These are phyloP conservation scores for Drosophila erecta DNA, from an alignment of 1,140 invertebrate species.

Conservation along the genomic window DNA sequence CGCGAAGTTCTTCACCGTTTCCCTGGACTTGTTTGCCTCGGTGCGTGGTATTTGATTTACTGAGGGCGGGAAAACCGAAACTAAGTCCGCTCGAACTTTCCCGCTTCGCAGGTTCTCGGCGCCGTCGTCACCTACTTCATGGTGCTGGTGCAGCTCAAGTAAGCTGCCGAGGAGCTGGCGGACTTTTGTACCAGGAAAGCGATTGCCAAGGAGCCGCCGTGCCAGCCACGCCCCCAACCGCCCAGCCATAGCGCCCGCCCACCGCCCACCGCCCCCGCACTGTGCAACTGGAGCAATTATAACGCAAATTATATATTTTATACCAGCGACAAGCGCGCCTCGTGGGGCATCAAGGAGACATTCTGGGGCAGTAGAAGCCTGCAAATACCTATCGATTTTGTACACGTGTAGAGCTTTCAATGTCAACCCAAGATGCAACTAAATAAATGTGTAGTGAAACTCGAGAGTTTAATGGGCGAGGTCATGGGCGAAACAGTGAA, in stretches of 20 bases:
- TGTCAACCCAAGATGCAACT: conserved; percentile 46
- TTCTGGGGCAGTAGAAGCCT: conserved; percentile 15
- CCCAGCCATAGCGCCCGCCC: conserved; percentile 4
- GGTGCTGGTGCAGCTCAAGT: conserved; percentile 94
- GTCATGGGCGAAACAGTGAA: not conserved
- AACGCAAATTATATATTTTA: conserved; percentile 50
- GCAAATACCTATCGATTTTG: conserved; percentile 54
- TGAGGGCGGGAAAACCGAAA: conserved; percentile 3
- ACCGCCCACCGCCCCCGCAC: conserved; percentile 9
- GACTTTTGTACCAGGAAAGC: conserved; percentile 45
- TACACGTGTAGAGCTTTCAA: conserved; percentile 61
- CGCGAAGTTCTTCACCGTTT: conserved; percentile 94
- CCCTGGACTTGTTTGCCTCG: conserved; percentile 93
- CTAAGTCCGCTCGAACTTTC: conserved; percentile 28
- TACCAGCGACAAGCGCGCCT: conserved; percentile 27
- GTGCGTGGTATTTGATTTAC: conserved; percentile 85
- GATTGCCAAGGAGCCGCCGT: conserved; percentile 46
- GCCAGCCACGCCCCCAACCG: conserved; percentile 13
- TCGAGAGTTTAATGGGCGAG: not conserved
- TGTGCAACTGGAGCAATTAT: conserved; percentile 39
- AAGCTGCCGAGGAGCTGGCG: conserved; percentile 74
- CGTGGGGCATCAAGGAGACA: conserved; percentile 20
- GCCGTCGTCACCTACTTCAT: conserved; percentile 96
- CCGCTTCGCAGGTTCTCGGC: conserved; percentile 89
- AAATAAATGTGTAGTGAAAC: conserved; percentile 68